phyloP scores from a whole-genome alignment of 1,140 invertebrate genomes.

The Penaeus chinensis region DNA sequence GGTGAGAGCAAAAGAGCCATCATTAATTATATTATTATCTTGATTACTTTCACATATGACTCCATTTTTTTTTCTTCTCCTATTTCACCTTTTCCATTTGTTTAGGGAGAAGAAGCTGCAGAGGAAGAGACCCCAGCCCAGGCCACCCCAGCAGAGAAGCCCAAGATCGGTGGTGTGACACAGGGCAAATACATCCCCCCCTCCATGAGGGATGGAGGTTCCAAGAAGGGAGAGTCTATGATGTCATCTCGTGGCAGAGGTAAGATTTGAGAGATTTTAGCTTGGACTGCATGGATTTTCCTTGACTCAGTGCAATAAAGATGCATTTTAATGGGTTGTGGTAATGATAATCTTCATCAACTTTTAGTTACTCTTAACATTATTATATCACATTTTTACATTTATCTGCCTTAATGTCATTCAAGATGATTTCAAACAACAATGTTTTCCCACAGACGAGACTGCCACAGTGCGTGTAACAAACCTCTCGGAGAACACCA shows the following conservation, averaged over 20 bases:
- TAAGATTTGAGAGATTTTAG: background rate
- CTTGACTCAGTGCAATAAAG: background rate
- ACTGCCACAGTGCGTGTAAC: slow-evolving; percentile 76
- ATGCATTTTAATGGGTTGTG: background rate
- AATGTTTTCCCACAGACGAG: slow-evolving; percentile 48
- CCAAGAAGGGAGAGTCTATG: slow-evolving; percentile 80
- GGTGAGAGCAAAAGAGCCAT: slow-evolving; percentile 40
- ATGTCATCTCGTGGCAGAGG: slow-evolving; percentile 71
- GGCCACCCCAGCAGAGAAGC: slow-evolving; percentile 31
- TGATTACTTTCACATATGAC: background rate
- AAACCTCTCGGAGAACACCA: slow-evolving; percentile 95
- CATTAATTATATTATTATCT: background rate
- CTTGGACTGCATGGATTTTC: background rate
- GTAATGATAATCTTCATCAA: background rate
- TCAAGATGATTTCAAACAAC: background rate
- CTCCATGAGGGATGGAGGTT: slow-evolving; percentile 82
- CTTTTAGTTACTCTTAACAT: background rate
- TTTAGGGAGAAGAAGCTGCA: slow-evolving; percentile 62
- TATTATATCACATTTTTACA: background rate
- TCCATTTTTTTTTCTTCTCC: background rate
- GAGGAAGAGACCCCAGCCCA: slow-evolving; percentile 43
- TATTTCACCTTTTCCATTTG: too few species aligned
- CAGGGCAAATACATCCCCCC: slow-evolving; percentile 78
- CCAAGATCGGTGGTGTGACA: slow-evolving; percentile 45
- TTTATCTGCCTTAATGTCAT: background rate